Conservation (phyloP, 2,888 invertebrate species). For the Drosophila neonasuta region DNA sequence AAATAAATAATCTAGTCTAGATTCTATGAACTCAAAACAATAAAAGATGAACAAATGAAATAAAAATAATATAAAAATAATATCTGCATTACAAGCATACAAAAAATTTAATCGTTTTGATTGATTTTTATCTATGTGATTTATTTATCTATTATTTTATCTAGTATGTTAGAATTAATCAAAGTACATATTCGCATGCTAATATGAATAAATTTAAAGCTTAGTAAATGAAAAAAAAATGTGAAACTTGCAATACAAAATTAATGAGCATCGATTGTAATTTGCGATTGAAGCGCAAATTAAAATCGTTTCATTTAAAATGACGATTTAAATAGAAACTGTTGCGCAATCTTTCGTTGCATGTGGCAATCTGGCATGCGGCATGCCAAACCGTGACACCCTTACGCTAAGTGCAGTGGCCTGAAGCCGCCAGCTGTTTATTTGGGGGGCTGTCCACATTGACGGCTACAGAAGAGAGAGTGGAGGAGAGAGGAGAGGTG, state of each 20-base stretch:
- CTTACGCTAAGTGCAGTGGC: constrained; percentile 54
- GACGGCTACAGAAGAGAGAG: neutral
- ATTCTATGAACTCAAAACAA: too few relatives aligned
- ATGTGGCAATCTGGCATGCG: constrained; percentile 44
- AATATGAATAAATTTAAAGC: neutral
- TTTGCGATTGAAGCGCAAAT: neutral
- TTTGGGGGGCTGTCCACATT: constrained; percentile 42
- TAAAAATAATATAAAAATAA: too few relatives aligned
- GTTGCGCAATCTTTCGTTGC: constrained; percentile 51
- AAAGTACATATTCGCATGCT: too few relatives aligned
- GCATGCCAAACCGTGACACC: constrained; percentile 61
- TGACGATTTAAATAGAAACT: constrained; percentile 44
- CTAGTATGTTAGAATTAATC: too few relatives aligned
- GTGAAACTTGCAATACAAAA: neutral
- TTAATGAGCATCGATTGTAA: neutral
- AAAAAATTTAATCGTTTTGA: too few relatives aligned
- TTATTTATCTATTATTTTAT: too few relatives aligned
- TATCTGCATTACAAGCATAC: too few relatives aligned
- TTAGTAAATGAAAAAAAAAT: neutral
- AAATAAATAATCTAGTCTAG: too few relatives aligned
- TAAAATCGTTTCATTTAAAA: constrained; percentile 10
- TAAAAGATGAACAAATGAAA: too few relatives aligned
- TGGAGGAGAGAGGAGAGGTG: too few relatives aligned
- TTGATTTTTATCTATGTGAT: too few relatives aligned
- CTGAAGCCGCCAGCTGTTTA: constrained; percentile 62